Conservation (phyloP, 1,140 invertebrate genomes). For the Microplitis mediator region DNA sequence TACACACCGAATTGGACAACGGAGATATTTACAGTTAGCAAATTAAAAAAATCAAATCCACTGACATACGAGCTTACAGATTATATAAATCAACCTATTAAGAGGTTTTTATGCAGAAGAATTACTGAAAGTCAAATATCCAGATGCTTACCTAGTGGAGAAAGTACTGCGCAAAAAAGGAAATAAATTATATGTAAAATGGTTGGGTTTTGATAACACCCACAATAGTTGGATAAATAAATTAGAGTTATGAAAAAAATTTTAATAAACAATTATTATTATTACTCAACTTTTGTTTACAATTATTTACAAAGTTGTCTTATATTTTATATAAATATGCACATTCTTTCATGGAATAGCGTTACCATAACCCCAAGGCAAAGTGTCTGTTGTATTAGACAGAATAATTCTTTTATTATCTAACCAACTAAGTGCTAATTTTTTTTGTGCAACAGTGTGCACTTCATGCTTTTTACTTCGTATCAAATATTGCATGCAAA, state of each 20-base stretch:
- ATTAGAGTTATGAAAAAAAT: too few relatives aligned
- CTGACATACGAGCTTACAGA: not conserved
- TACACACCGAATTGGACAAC: not conserved
- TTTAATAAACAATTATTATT: too few relatives aligned
- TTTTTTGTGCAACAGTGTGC: constrained; percentile 3
- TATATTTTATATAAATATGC: too few relatives aligned
- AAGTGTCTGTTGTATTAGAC: constrained; percentile 11
- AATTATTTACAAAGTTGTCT: too few relatives aligned
- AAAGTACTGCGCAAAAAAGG: not conserved
- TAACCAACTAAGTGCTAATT: constrained; percentile 6
- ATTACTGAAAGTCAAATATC: not conserved
- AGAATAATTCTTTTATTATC: constrained; percentile 11
- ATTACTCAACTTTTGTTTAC: too few relatives aligned
- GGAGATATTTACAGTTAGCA: constrained; percentile 5
- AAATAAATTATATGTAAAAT: constrained; percentile 15
- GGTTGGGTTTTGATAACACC: constrained; percentile 7
- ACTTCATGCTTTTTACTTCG: constrained; percentile 5
- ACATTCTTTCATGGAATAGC: too few relatives aligned
- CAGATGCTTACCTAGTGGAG: constrained; percentile 7
- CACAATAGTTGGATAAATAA: too few relatives aligned
- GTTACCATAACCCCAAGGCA: constrained; percentile 27
- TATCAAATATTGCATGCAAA: too few relatives aligned
- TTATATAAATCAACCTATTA: not conserved
- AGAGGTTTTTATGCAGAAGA: constrained; percentile 2
- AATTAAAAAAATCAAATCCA: not conserved